Evolutionary conservation across 2,888 invertebrate species (phyloP).

Genomic region (Hypomecis punctinalis): DNA sequence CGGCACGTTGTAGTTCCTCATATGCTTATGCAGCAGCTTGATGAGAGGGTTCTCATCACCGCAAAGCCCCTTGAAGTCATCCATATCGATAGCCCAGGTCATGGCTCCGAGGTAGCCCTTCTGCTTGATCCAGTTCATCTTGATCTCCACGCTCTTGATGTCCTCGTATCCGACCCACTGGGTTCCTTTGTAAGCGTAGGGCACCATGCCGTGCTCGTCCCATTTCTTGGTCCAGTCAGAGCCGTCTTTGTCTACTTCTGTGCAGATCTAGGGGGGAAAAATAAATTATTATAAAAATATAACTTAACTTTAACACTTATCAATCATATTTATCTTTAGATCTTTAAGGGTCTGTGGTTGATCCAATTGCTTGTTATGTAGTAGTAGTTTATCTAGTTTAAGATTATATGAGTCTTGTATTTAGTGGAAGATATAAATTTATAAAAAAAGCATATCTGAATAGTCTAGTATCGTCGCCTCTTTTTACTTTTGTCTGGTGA

Average conservation of each 20-base stretch:
- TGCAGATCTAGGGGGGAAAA: conserved; percentile 87
- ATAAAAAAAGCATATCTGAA: too few species aligned
- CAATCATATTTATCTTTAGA: too few species aligned
- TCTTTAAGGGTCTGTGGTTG: too few species aligned
- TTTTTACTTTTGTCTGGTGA: too few species aligned
- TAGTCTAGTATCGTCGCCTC: too few species aligned
- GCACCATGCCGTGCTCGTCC: conserved; percentile 93
- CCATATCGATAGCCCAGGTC: conserved; percentile 97
- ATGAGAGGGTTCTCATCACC: conserved; percentile 91
- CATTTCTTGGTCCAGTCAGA: conserved; percentile 93
- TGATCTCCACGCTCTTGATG: conserved; percentile 91
- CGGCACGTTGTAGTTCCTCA: conserved; percentile 89
- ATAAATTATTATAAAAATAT: conserved; percentile 1
- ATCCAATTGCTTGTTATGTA: too few species aligned
- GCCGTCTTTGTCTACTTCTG: conserved; percentile 88
- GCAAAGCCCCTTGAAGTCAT: conserved; percentile 94
- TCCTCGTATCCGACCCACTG: conserved; percentile 97
- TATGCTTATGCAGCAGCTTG: conserved; percentile 88
- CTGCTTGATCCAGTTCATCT: conserved; percentile 94
- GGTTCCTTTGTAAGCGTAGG: conserved; percentile 93
- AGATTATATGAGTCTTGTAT: too few species aligned
- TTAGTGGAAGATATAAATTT: too few species aligned
- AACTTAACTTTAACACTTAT: too few species aligned
- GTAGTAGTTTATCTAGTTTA: too few species aligned
- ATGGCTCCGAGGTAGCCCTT: conserved; percentile 93